phyloP scores from a whole-genome alignment of 2,797 vertebrate genomes.

The Sebastes oblongus region DNA sequence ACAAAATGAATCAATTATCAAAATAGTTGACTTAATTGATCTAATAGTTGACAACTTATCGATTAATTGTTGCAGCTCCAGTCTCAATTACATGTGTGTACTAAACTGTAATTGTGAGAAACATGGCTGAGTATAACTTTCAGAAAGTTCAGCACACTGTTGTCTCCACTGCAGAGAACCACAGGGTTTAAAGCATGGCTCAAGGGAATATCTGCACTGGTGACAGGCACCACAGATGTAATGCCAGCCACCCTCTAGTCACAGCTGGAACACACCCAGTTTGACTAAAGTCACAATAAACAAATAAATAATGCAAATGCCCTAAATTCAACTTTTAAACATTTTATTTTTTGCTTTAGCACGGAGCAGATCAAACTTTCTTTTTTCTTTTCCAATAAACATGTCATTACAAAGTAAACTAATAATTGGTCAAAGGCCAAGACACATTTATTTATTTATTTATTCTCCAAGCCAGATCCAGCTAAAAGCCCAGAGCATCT shows the following conservation, averaged over 20 bases:
- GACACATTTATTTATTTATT: neutral
- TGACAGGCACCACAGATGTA: constrained; percentile 49
- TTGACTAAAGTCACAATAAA: constrained; percentile 46
- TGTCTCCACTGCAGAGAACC: neutral
- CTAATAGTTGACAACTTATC: too few species aligned
- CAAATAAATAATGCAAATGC: constrained; percentile 56
- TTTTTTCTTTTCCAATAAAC: neutral
- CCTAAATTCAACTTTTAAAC: constrained; percentile 32
- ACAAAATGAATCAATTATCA: too few species aligned
- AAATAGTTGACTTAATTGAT: too few species aligned
- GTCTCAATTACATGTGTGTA: neutral
- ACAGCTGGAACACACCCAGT: constrained; percentile 48
- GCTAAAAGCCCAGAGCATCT: neutral
- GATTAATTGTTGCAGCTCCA: too few species aligned
- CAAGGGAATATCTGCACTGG: constrained; percentile 23
- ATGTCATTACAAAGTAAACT: constrained; percentile 2
- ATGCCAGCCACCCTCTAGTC: constrained; percentile 45
- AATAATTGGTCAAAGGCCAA: constrained; percentile 5
- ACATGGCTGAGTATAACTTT: neutral
- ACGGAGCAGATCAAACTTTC: neutral
- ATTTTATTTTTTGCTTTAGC: constrained; percentile 7
- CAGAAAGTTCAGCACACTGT: neutral
- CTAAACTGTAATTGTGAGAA: neutral
- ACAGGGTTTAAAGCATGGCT: constrained; percentile 33
- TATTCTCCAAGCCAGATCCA: neutral